Evolutionary conservation across 2,113 vertebrate genomes (phyloP).

Genomic region (Vidua chalybeata): DNA sequence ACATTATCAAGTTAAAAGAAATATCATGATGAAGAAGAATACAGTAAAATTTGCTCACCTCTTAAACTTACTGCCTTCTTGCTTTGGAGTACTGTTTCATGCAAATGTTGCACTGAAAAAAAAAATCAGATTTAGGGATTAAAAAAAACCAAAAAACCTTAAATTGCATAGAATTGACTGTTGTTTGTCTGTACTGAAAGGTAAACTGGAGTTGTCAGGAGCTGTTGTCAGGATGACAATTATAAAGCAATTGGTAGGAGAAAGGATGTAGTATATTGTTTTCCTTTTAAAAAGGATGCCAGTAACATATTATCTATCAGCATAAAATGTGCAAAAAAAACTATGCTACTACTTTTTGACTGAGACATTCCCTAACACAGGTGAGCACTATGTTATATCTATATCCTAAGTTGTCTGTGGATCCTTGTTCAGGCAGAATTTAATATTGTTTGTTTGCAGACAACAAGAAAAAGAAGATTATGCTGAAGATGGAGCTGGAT

Average conservation of each 20-base stretch:
- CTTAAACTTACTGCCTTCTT: not conserved
- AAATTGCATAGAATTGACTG: not conserved
- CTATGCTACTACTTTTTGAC: not conserved
- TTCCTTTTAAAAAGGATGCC: not conserved
- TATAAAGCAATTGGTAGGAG: not conserved
- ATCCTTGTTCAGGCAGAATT: not conserved
- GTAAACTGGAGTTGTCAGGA: not conserved
- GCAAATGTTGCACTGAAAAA: not conserved
- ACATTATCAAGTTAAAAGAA: not conserved
- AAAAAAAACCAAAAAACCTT: not conserved
- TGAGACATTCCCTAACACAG: not conserved
- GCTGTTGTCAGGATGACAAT: not conserved
- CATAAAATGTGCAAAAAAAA: not conserved
- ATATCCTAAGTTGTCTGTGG: not conserved
- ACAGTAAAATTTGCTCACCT: not conserved
- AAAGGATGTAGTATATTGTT: not conserved
- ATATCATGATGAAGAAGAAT: not conserved
- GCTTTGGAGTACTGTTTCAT: not conserved
- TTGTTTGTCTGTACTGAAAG: not conserved
- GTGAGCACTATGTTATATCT: not conserved
- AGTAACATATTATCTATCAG: not conserved
- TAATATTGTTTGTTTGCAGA: not conserved
- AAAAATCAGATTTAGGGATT: accelerated
- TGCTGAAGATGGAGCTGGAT: not conserved
- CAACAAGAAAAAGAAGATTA: not conserved